Percentiles rank a stretch among this genome's conserved stretches.
Evolutionary conservation across 2,113 vertebrate genomes (phyloP).

Genomic region (Macrotus californicus): DNA sequence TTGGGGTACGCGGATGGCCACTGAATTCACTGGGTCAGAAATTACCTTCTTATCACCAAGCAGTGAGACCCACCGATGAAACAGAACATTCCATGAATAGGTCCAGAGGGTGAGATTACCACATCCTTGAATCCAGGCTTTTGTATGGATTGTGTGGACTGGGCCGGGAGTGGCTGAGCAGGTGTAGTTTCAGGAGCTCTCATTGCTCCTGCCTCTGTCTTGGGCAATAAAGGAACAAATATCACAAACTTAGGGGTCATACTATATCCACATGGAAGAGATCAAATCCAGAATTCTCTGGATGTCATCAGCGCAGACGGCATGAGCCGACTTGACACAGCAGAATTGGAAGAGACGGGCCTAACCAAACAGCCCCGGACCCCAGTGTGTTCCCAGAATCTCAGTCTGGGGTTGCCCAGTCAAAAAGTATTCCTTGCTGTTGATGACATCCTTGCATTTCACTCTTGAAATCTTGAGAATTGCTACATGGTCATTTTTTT

Average conservation of each 20-base stretch:
- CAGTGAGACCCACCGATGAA: not conserved
- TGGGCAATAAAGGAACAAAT: not conserved
- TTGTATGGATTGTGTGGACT: rapidly evolving
- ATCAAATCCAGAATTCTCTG: not conserved
- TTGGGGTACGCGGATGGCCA: not conserved
- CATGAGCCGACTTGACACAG: not conserved
- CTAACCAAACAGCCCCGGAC: too few relatives aligned
- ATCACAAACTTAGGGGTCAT: not conserved
- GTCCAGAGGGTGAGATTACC: not conserved
- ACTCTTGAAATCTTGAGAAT: not conserved
- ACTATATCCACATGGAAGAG: not conserved
- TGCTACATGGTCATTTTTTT: not conserved
- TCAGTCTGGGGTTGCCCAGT: rapidly evolving
- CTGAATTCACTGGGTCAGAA: not conserved
- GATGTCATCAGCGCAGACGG: not conserved
- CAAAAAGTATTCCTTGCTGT: not conserved
- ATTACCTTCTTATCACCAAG: not conserved
- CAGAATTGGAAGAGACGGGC: not conserved
- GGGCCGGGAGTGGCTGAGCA: not conserved
- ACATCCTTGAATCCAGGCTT: not conserved
- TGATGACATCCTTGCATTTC: not conserved
- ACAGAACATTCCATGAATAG: not conserved
- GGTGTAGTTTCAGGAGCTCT: not conserved
- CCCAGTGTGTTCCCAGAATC: not conserved
- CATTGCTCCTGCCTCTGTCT: not conserved